These are phyloP conservation scores for Bucorvus abyssinicus DNA, from an alignment of 2,797 vertebrate genomes.

Conservation along the genomic window DNA sequence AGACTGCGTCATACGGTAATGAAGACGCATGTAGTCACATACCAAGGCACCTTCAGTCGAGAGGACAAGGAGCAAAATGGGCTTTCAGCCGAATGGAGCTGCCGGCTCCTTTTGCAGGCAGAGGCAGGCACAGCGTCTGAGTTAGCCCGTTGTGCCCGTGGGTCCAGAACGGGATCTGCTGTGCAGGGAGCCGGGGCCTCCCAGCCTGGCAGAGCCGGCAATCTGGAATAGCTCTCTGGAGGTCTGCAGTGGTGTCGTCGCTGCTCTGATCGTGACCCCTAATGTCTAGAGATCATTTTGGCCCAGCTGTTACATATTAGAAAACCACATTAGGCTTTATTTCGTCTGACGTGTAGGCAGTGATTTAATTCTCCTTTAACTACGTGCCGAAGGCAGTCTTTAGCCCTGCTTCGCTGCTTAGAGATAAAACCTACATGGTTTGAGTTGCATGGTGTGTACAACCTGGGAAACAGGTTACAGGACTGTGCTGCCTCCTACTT, in stretches of 20 bases:
- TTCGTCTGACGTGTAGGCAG: background rate
- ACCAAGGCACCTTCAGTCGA: fast-evolving
- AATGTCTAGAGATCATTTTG: background rate
- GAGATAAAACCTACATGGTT: background rate
- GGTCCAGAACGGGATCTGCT: background rate
- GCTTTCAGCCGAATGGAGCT: background rate
- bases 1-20: fast-evolving
- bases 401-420: background rate
- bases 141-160: fast-evolving
- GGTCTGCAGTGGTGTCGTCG: fast-evolving
- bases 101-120: background rate
- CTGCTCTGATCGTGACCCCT: background rate
- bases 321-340: background rate
- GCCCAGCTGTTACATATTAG: background rate
- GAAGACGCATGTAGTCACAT: fast-evolving
- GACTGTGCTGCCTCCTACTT: background rate
- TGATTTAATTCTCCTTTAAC: background rate
- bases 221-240: background rate
- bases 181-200: background rate
- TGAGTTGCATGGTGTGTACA: background rate
- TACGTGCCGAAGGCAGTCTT: background rate
- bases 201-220: background rate
- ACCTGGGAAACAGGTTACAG: background rate
- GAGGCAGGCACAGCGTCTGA: background rate
- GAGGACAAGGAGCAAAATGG: background rate